Evolutionary conservation across 2,797 vertebrate genomes (phyloP).

Genomic region (Chlorospingus flavigularis): DNA sequence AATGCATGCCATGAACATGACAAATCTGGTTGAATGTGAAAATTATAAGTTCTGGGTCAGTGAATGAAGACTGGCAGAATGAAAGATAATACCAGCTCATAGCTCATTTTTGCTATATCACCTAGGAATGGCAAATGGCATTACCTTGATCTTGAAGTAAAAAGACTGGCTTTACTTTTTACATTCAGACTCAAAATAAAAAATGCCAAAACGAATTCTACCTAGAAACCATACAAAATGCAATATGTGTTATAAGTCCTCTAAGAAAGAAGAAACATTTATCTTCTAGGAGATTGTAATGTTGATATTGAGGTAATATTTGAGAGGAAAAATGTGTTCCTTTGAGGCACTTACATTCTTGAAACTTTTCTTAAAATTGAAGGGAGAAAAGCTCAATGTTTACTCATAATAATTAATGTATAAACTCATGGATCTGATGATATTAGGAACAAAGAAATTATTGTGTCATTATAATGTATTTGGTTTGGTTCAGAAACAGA

Average conservation of each 20-base stretch:
- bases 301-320: neutral
- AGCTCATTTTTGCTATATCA: neutral
- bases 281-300: neutral
- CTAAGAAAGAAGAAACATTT: neutral
- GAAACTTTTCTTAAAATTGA: neutral
- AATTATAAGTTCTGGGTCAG: neutral
- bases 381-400: neutral
- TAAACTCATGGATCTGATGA: neutral
- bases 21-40: neutral
- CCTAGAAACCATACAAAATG: neutral
- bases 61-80: neutral
- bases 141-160: neutral
- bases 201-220: neutral
- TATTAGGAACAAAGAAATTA: neutral
- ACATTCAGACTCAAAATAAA: neutral
- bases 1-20: neutral
- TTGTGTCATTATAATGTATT: neutral
- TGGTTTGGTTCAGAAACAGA: conserved; percentile 9
- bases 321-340: neutral
- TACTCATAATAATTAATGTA: neutral
- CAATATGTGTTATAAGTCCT: neutral
- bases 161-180: neutral
- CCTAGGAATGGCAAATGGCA: neutral
- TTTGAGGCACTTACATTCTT: neutral
- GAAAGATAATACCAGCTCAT: neutral